Conservation (phyloP, 2,888 invertebrate genomes). For the Cantharis nigra region DNA sequence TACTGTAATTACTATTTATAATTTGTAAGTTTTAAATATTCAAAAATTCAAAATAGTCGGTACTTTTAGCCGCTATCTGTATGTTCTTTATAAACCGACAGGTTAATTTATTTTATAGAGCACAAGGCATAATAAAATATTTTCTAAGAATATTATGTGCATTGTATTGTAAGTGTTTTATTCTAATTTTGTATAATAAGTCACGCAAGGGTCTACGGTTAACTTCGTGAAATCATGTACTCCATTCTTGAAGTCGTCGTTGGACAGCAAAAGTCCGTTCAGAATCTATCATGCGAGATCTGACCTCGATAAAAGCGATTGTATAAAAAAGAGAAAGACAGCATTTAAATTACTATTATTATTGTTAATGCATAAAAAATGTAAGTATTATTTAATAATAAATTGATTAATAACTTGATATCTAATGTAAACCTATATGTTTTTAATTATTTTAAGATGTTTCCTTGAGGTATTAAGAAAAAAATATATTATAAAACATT, state of each 20-base stretch:
- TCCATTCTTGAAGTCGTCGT: conserved; percentile 41
- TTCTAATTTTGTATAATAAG: conserved; percentile 25
- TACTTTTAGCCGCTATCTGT: not conserved
- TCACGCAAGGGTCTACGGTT: conserved; percentile 36
- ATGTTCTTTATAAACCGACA: not conserved
- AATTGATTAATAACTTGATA: too few species aligned
- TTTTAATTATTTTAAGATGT: too few species aligned
- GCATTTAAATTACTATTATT: conserved; percentile 18
- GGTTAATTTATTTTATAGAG: not conserved
- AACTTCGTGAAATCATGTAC: conserved; percentile 39
- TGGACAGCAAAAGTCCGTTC: conserved; percentile 40
- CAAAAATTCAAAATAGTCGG: not conserved
- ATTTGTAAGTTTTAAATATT: not conserved
- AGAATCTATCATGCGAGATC: conserved; percentile 37
- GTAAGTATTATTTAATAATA: too few species aligned
- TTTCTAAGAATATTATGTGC: conserved; percentile 16
- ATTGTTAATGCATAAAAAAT: not conserved
- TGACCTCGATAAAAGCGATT: conserved; percentile 40
- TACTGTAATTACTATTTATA: too few species aligned
- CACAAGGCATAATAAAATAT: not conserved
- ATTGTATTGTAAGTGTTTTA: conserved; percentile 20
- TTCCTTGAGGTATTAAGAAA: too few species aligned
- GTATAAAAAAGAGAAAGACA: conserved; percentile 21
- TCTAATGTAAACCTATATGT: too few species aligned
- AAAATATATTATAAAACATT: too few species aligned